Conservation (phyloP, 2,797 vertebrate genomes). For the Oreortyx pictus region DNA sequence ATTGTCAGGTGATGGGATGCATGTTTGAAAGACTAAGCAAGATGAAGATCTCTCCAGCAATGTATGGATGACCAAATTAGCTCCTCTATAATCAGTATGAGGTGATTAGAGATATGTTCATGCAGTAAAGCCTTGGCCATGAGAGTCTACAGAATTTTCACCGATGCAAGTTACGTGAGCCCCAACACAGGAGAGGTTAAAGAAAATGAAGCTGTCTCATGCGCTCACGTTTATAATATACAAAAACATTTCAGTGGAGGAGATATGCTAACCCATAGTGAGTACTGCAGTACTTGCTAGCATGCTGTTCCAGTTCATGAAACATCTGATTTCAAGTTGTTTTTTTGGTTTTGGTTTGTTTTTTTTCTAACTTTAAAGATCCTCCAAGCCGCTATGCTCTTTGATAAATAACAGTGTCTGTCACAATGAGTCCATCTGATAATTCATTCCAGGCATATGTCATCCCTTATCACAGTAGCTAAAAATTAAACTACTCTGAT, state of each 20-base stretch:
- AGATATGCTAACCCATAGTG: background rate
- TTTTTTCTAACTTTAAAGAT: background rate
- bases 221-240: background rate
- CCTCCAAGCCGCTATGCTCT: background rate
- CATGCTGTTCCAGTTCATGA: background rate
- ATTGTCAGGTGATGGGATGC: background rate
- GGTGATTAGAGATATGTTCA: background rate
- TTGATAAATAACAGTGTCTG: conserved; percentile 3
- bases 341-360: background rate
- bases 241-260: background rate
- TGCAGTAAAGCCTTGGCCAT: background rate
- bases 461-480: background rate
- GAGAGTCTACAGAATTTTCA: background rate
- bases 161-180: background rate
- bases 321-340: background rate
- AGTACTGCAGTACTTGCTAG: conserved; percentile 17
- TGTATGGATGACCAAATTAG: background rate
- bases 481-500: background rate
- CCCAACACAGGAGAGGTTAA: background rate
- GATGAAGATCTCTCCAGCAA: background rate
- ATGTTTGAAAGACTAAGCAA: background rate
- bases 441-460: background rate
- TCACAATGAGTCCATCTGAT: background rate
- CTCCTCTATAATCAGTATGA: background rate
- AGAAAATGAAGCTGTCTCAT: background rate